These are phyloP conservation scores for Cephus runcator DNA, from an alignment of 2,888 invertebrate genomes.

Conservation along the genomic window DNA sequence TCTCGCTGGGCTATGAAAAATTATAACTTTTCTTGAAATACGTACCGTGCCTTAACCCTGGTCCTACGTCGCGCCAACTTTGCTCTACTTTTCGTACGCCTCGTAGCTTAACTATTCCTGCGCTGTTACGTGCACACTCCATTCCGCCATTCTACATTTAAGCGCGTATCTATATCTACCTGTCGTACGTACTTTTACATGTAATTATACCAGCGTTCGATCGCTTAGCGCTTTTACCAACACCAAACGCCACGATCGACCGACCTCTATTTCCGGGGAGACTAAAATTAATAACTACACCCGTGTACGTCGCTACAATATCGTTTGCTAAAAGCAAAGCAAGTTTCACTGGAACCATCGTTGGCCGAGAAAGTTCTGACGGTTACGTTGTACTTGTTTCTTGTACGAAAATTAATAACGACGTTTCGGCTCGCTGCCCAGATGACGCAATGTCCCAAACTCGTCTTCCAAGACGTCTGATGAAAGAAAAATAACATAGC, in stretches of 20 bases:
- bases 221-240: slow-evolving; percentile 14
- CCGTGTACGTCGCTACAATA: no score
- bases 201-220: slow-evolving; percentile 15
- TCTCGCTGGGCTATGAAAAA: slow-evolving; percentile 32
- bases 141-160: background rate
- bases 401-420: background rate
- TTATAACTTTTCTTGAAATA: slow-evolving; percentile 46
- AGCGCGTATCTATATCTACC: background rate
- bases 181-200: background rate
- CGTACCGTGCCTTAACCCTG: slow-evolving; percentile 18
- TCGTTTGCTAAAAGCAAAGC: no score
- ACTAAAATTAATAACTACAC: background rate
- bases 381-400: no score
- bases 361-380: no score
- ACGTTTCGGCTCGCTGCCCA: background rate
- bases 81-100: slow-evolving; percentile 33
- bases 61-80: slow-evolving; percentile 38
- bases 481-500: background rate
- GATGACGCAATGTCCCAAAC: background rate
- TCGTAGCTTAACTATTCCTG: background rate
- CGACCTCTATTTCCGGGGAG: background rate
- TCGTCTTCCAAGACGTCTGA: background rate
- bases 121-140: background rate
- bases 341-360: no score
- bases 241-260: background rate